A percentile compares a stretch with the other conserved stretches of the same genome.
Evolutionary conservation across 2,888 invertebrate genomes (phyloP).

Genomic region (Plagodis pulveraria): DNA sequence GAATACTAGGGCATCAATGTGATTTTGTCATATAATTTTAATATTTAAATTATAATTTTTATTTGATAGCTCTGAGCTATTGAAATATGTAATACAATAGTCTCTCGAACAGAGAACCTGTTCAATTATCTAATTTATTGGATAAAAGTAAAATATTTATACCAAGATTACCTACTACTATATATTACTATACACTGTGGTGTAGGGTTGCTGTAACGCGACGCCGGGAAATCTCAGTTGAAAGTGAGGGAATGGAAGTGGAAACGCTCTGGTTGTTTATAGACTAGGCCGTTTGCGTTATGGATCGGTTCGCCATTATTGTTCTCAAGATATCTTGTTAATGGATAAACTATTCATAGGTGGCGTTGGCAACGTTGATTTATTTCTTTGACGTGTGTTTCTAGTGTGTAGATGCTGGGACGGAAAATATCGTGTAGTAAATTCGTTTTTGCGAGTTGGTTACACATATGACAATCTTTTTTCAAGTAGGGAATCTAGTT

Average conservation of each 20-base stretch:
- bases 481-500: too few species aligned
- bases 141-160: background rate
- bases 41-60: too few species aligned
- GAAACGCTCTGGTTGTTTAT: conserved; percentile 33
- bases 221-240: conserved; percentile 60
- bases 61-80: too few species aligned
- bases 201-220: conserved; percentile 59
- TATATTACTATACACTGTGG: conserved; percentile 1
- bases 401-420: background rate
- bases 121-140: too few species aligned
- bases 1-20: too few species aligned
- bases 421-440: background rate
- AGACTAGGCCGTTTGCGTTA: conserved; percentile 44
- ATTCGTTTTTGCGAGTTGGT: background rate
- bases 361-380: conserved; percentile 11
- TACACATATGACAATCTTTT: too few species aligned
- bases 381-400: conserved; percentile 8
- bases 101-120: too few species aligned
- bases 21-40: too few species aligned
- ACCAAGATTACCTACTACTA: conserved; percentile 2
- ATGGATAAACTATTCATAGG: conserved; percentile 32
- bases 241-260: conserved; percentile 58
- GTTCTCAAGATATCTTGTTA: conserved; percentile 23
- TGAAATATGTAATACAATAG: background rate
- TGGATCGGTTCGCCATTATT: conserved; percentile 43